Evolutionary conservation across 2,797 vertebrate species (phyloP).

Genomic region (Oceanodroma leucorhoa): DNA sequence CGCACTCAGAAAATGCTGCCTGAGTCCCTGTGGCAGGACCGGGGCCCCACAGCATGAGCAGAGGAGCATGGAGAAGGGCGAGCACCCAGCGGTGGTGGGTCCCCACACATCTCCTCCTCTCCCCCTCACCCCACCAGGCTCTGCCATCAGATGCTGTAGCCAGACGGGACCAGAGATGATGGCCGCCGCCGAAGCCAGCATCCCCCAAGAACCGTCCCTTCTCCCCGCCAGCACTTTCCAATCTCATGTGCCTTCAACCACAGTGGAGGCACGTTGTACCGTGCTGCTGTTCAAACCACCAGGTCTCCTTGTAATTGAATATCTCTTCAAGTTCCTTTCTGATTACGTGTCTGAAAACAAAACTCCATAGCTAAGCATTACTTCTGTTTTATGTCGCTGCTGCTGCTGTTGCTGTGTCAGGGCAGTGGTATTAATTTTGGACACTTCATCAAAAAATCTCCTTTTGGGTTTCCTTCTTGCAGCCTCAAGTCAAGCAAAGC

Average conservation of each 20-base stretch:
- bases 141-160: neutral
- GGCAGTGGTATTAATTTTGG: constrained; percentile 20
- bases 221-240: neutral
- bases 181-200: neutral
- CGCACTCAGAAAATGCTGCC: neutral
- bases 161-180: neutral
- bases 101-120: neutral
- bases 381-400: constrained; percentile 33
- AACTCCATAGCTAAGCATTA: constrained; percentile 50
- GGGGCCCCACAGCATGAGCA: accelerated
- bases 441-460: neutral
- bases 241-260: neutral
- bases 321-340: constrained; percentile 14
- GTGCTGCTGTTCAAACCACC: neutral
- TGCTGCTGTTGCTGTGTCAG: constrained; percentile 4
- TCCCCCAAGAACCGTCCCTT: neutral
- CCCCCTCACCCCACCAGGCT: neutral
- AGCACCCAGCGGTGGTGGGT: accelerated
- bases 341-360: constrained; percentile 61
- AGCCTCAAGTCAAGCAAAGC: constrained; percentile 33
- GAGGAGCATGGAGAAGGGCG: neutral
- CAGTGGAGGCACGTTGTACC: neutral
- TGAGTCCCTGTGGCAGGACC: neutral
- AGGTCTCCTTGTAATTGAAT: constrained; percentile 10
- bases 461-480: neutral